phyloP scores from a whole-genome alignment of 1,140 invertebrate species.

The Oedothorax gibbosus region DNA sequence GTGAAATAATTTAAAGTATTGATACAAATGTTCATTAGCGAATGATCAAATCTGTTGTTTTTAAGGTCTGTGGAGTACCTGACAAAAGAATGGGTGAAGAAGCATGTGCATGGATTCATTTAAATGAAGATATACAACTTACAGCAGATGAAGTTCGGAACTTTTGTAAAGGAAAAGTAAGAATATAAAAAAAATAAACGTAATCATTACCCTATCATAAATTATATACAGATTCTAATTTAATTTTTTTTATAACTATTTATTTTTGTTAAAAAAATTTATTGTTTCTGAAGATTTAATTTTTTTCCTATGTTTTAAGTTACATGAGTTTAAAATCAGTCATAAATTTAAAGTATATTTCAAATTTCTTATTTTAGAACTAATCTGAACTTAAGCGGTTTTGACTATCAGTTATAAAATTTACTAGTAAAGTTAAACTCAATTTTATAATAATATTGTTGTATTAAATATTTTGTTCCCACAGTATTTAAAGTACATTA shows the following conservation, averaged over 20 bases:
- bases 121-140: constrained; percentile 71
- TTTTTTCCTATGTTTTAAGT: neutral
- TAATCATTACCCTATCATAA: too few species aligned
- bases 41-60: neutral
- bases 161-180: constrained; percentile 80
- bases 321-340: neutral
- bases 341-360: too few species aligned
- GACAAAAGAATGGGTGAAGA: constrained; percentile 88
- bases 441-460: too few species aligned
- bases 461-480: too few species aligned
- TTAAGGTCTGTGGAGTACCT: constrained; percentile 79
- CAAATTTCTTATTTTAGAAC: too few species aligned
- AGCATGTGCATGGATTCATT: constrained; percentile 81
- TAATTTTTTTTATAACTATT: neutral
- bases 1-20: too few species aligned
- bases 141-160: constrained; percentile 75
- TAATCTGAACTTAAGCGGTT: too few species aligned
- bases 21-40: neutral
- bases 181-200: constrained; percentile 11
- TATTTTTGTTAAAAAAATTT: neutral
- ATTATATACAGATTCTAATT: too few species aligned
- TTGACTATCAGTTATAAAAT: too few species aligned
- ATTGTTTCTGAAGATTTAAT: neutral
- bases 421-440: too few species aligned
- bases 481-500: too few species aligned